Conservation (phyloP, 1,140 invertebrate species). For the Lerema accius region DNA sequence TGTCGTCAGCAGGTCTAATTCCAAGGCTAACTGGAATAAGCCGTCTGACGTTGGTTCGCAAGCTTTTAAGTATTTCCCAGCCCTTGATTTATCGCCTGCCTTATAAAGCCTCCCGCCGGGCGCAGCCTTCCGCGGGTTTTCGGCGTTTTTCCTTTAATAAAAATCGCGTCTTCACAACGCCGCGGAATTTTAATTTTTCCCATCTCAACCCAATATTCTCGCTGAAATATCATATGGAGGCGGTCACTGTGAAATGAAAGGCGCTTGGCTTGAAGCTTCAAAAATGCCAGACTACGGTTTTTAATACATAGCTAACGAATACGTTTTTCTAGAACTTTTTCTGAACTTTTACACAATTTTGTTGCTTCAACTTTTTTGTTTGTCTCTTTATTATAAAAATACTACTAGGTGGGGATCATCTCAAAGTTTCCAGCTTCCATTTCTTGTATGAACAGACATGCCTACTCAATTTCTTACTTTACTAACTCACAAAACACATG, state of each 20-base stretch:
- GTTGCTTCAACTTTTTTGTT: too few relatives aligned
- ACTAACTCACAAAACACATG: too few relatives aligned
- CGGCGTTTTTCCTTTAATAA: constrained; percentile 75
- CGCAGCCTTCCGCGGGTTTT: constrained; percentile 62
- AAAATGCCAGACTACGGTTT: constrained; percentile 9
- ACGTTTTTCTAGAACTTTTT: too few relatives aligned
- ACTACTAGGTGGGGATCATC: too few relatives aligned
- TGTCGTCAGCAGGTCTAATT: constrained; percentile 5
- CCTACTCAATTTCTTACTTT: too few relatives aligned
- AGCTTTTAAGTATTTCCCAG: constrained; percentile 77
- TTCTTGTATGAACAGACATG: too few relatives aligned
- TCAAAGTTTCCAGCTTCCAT: too few relatives aligned
- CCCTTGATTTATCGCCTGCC: constrained; percentile 74
- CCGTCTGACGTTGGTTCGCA: constrained; percentile 60
- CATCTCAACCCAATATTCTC: constrained; percentile 60
- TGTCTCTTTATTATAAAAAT: too few relatives aligned
- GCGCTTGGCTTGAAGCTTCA: constrained; percentile 1
- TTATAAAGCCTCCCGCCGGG: constrained; percentile 75
- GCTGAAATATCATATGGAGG: constrained; percentile 51
- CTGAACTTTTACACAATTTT: too few relatives aligned
- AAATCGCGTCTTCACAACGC: constrained; percentile 64
- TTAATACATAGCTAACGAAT: too few relatives aligned
- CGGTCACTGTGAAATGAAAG: constrained; percentile 64
- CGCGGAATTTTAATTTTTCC: constrained; percentile 71
- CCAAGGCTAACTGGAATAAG: constrained; percentile 38